These are phyloP conservation scores for Linyphia triangularis DNA, from an alignment of 2,888 invertebrate species.

Conservation along the genomic window DNA sequence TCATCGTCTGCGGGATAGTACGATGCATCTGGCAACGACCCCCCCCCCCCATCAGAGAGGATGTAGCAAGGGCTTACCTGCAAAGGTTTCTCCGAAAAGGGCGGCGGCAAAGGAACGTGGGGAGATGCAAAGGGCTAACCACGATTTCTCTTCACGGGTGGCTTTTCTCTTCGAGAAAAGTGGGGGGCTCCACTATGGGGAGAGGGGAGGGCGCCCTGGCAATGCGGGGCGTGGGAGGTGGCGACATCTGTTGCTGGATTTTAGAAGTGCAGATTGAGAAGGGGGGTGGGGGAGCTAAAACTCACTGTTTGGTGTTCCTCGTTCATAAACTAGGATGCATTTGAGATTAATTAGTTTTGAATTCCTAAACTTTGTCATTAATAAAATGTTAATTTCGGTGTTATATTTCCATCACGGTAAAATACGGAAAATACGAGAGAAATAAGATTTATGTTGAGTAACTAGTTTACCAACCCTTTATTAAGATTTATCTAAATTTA, in stretches of 20 bases:
- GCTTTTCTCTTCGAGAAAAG: background rate
- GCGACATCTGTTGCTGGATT: slow-evolving; percentile 56
- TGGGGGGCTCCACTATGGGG: background rate
- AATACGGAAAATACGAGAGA: no score
- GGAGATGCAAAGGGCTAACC: background rate
- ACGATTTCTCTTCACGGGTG: background rate
- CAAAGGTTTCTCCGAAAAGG: background rate
- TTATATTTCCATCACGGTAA: no score
- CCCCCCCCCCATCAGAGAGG: background rate
- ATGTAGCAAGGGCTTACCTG: slow-evolving; percentile 25
- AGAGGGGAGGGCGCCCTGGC: background rate
- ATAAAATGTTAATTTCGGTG: no score
- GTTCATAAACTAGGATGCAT: no score
- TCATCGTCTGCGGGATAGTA: background rate
- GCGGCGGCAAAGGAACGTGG: background rate
- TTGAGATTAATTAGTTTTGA: no score
- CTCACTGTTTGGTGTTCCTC: no score
- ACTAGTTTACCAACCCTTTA: no score
- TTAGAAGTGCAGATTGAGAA: background rate
- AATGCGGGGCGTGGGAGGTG: slow-evolving; percentile 61
- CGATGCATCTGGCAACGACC: background rate
- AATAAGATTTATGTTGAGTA: no score
- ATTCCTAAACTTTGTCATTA: background rate
- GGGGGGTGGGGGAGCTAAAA: no score
- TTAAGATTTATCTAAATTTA: no score